Percentiles rank a stretch among this genome's conserved stretches.
These are phyloP conservation scores for Microplitis mediator DNA, from an alignment of 1,140 invertebrate genomes.

Conservation along the genomic window DNA sequence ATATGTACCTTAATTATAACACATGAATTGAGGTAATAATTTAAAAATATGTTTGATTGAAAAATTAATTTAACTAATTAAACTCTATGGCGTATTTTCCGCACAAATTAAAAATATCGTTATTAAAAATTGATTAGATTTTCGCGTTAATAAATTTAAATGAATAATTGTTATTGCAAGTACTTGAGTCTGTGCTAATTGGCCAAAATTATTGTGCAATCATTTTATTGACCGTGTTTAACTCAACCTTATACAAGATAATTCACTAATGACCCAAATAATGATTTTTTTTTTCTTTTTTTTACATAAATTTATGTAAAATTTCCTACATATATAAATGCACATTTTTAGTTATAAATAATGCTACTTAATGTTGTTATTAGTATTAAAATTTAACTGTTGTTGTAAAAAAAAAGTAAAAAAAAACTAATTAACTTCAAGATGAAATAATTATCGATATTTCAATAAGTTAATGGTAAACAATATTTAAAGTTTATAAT, in stretches of 20 bases:
- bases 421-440: background rate
- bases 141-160: background rate
- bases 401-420: background rate
- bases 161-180: background rate
- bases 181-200: background rate
- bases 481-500: conserved; percentile 18
- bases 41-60: background rate
- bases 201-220: conserved; percentile 13
- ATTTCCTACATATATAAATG: background rate
- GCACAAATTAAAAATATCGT: background rate
- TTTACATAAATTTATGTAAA: background rate
- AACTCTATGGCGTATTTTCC: background rate
- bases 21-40: background rate
- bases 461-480: background rate
- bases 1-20: background rate
- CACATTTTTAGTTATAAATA: background rate
- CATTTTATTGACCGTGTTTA: background rate
- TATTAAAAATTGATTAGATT: background rate
- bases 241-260: background rate
- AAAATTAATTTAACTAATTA: background rate
- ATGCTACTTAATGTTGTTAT: background rate
- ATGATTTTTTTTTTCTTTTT: background rate
- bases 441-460: conserved; percentile 5
- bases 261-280: background rate
- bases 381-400: background rate